Conservation (phyloP, 2,113 vertebrate genomes). For the Dromiciops gliroides region DNA sequence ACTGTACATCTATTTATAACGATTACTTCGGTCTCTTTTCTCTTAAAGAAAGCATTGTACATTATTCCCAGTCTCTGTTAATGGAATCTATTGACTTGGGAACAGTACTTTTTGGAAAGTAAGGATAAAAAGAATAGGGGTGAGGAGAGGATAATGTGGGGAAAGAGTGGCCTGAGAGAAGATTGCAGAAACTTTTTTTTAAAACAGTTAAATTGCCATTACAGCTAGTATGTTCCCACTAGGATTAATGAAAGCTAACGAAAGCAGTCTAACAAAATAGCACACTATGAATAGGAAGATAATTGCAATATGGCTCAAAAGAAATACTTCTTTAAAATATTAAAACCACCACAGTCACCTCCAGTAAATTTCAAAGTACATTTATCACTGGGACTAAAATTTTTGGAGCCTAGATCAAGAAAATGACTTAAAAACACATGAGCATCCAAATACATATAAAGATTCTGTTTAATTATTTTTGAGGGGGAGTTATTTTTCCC, state of each 20-base stretch:
- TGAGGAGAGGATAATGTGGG: conserved; percentile 4
- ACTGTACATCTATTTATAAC: conserved; percentile 86
- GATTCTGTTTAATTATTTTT: not conserved
- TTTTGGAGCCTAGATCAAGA: conserved; percentile 10
- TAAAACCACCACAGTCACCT: conserved; percentile 43
- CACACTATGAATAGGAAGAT: conserved; percentile 38
- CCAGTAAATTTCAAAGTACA: conserved; percentile 42
- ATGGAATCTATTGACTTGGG: conserved; percentile 73
- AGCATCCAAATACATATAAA: conserved; percentile 27
- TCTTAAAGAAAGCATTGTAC: conserved; percentile 78
- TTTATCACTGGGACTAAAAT: conserved; percentile 30
- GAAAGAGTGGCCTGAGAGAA: conserved; percentile 29
- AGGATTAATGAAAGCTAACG: conserved; percentile 51
- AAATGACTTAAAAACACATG: not conserved
- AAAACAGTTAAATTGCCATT: conserved; percentile 69
- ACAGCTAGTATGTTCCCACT: conserved; percentile 30
- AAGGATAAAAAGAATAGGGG: conserved; percentile 42
- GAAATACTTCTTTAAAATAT: conserved; percentile 3
- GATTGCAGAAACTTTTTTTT: conserved; percentile 36
- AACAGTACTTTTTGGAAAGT: conserved; percentile 64
- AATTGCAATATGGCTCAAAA: conserved; percentile 54
- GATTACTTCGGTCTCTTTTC: conserved; percentile 81
- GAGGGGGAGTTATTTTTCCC: conserved; percentile 3
- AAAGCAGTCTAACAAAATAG: conserved; percentile 50
- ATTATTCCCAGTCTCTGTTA: conserved; percentile 78